Base-by-base conservation (phyloP, 1,140 invertebrate species). In the Papilio xuthus region DNA sequence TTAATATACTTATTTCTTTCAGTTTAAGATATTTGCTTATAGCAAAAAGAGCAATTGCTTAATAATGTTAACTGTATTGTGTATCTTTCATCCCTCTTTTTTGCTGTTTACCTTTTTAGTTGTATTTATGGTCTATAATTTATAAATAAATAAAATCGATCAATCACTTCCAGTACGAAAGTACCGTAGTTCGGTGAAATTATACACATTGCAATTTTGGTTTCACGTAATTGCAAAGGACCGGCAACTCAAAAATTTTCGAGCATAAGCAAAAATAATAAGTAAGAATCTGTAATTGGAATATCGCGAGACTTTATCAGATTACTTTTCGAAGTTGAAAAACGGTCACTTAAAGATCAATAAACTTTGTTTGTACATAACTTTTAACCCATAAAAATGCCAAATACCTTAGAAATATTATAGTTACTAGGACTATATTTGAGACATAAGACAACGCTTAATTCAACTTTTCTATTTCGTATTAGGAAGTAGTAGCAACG, bases 171-270 rank as follows among this genome's bases (percentile, higher is more conserved):
- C 53, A 82, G 79, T 1, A 15, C 6, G 9, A 69, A n/a, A 23
- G 1, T 60, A 26, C 20, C 32, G 44, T 42, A 26, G 63, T 47
- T 47, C 77, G 15, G 41, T 78, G 77, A 79, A 77, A 86, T 85
- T 81, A 87, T 82, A 79, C 81, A 83, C 82, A 84, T 84, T 73
- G 82, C 82, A 90, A 88, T 89, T 89, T 87, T 80, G 84, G 83
- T 79, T 56, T 82, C 79, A 80, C 79, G 83, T 91, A 91, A 90
- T 91, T 91, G 82, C 85, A 84, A 84, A 80, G 84, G 85, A 83
- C 78, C 81, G 85, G 84, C 84, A 78, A 81, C 79, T 85, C 79
- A 83, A 88, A 88, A 83, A 32, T 63, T 88, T 86, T 85, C 80
- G 23, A 81, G 78, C 69, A 72, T 72, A 72, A 72, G 42, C 41